Evolutionary conservation across 1,140 invertebrate species (phyloP).

Genomic region (Dinothrombium tinctorium): DNA sequence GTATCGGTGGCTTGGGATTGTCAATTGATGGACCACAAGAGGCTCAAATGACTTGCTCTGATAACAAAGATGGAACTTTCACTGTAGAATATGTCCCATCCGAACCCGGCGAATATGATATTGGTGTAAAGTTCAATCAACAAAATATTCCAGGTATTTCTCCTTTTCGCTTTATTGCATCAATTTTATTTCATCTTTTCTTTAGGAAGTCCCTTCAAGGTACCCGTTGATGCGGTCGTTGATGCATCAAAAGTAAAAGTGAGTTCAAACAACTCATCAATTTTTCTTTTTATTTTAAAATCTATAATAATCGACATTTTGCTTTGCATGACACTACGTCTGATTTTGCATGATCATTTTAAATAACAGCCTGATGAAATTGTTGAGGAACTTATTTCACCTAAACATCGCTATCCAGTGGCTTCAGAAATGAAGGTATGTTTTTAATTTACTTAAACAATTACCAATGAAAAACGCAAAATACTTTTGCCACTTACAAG

Average conservation of each 20-base stretch:
- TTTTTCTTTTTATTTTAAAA: too few species aligned
- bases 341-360: too few species aligned
- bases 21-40: slow-evolving; percentile 52
- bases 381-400: too few species aligned
- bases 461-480: too few species aligned
- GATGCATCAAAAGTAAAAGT: slow-evolving; percentile 42
- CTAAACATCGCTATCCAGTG: too few species aligned
- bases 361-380: too few species aligned
- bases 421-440: too few species aligned
- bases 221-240: slow-evolving; percentile 31
- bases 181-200: not conserved
- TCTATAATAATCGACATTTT: too few species aligned
- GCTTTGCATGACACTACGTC: too few species aligned
- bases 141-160: slow-evolving; percentile 39
- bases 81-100: slow-evolving; percentile 26
- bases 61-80: not conserved
- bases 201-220: slow-evolving; percentile 25
- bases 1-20: slow-evolving; percentile 53
- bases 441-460: too few species aligned
- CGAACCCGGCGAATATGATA: slow-evolving; percentile 49
- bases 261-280: too few species aligned
- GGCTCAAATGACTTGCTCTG: slow-evolving; percentile 24
- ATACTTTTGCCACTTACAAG: too few species aligned
- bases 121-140: slow-evolving; percentile 53
- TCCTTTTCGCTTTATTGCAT: not conserved